These are phyloP conservation scores for Mechanitis mazaeus DNA, from an alignment of 2,888 invertebrate genomes.

Conservation along the genomic window DNA sequence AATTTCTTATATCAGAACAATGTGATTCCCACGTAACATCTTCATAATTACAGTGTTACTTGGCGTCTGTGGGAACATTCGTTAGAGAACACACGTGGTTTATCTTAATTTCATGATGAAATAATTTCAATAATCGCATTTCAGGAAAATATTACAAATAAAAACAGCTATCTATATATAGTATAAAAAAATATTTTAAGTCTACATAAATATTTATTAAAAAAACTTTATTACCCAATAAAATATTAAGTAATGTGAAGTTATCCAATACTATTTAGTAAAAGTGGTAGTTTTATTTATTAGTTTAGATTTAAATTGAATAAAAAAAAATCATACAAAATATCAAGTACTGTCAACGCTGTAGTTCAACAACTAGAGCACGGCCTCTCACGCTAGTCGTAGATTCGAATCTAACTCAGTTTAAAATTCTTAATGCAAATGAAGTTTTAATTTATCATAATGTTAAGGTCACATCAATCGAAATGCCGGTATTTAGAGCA, in stretches of 20 bases:
- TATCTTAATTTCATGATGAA: neutral
- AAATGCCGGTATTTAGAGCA: slow-evolving; percentile 12
- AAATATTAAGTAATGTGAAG: no score
- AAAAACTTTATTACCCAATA: no score
- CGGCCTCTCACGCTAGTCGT: no score
- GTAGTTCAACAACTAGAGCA: no score
- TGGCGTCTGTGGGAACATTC: slow-evolving; percentile 17
- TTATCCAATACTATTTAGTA: no score
- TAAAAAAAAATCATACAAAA: no score
- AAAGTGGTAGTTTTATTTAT: no score
- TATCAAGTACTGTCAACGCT: no score
- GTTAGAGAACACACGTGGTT: slow-evolving; percentile 7
- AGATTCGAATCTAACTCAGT: neutral
- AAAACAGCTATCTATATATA: neutral
- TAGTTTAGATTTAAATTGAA: no score
- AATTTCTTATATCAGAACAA: slow-evolving; percentile 34
- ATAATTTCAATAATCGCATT: neutral
- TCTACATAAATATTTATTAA: no score
- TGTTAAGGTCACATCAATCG: slow-evolving; percentile 9
- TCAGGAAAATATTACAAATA: neutral
- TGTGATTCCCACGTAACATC: slow-evolving; percentile 36
- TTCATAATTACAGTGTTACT: slow-evolving; percentile 15
- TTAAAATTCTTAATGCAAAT: slow-evolving; percentile 3
- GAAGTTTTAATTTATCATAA: neutral
- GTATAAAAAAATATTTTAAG: no score